Evolutionary conservation across 2,113 vertebrate species (phyloP).

Genomic region (Petrocephalus microphthalmus): DNA sequence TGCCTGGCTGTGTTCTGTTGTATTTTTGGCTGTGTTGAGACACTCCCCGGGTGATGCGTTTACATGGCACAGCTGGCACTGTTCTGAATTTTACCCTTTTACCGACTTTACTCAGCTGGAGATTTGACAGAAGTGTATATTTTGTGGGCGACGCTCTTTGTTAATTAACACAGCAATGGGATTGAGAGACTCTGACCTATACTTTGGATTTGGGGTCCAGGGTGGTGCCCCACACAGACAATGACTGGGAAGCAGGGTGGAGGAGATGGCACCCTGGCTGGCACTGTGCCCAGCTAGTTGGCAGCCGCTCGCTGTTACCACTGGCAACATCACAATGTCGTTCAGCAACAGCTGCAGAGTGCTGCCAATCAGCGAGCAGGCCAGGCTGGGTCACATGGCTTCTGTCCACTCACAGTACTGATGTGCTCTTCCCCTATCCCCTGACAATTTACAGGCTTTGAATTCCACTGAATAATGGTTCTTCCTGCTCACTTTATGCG

Average conservation of each 20-base stretch:
- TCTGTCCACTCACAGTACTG: background rate
- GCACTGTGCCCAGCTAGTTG: background rate
- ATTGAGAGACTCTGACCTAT: background rate
- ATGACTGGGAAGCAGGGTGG: background rate
- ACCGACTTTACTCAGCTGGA: background rate
- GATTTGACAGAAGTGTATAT: background rate
- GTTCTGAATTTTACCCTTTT: background rate
- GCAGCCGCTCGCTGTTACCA: background rate
- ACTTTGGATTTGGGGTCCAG: background rate
- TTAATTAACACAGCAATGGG: background rate
- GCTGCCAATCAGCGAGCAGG: conserved; percentile 3
- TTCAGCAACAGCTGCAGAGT: background rate
- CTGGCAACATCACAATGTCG: background rate
- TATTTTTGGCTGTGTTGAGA: background rate
- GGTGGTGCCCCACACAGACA: background rate
- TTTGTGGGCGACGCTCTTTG: background rate
- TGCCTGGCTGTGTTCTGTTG: background rate
- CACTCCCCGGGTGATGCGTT: background rate
- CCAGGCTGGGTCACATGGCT: background rate
- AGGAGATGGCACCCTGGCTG: background rate
- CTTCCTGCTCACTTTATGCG: background rate
- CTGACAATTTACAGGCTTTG: background rate
- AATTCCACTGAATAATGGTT: background rate
- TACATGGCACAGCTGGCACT: background rate
- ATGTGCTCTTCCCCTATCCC: background rate